These are phyloP conservation scores for Phodopus roborovskii DNA, from an alignment of 2,113 vertebrate species.

Conservation along the genomic window DNA sequence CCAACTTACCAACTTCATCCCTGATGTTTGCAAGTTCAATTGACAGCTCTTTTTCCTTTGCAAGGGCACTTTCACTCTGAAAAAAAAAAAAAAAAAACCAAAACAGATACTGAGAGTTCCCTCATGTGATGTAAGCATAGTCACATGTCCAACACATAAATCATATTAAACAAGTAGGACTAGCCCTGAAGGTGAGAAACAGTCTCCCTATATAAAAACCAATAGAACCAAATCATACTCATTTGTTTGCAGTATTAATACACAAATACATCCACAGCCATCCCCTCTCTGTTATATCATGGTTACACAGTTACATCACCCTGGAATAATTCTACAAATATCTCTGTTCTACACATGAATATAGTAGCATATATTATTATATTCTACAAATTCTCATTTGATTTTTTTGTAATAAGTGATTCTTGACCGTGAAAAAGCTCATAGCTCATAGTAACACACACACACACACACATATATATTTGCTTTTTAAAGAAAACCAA, in stretches of 20 bases:
- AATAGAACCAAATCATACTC: constrained; percentile 44
- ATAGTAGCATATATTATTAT: not conserved
- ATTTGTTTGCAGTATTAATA: not conserved
- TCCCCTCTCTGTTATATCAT: not conserved
- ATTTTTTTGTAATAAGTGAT: not conserved
- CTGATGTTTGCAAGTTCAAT: constrained; percentile 94
- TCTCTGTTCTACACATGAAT: not conserved
- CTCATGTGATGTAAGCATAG: constrained; percentile 69
- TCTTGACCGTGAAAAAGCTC: constrained; percentile 22
- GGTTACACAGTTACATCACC: not conserved
- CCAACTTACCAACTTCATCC: constrained; percentile 98
- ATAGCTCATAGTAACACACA: not conserved
- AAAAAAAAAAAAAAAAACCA: constrained; percentile 85
- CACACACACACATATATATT: no score
- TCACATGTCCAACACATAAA: constrained; percentile 78
- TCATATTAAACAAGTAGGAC: constrained; percentile 66
- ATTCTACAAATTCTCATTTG: not conserved
- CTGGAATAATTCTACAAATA: not conserved
- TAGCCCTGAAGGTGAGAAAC: constrained; percentile 39
- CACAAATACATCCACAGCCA: not conserved
- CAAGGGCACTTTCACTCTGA: constrained; percentile 93
- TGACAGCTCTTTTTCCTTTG: constrained; percentile 94
- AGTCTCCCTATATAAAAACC: constrained; percentile 49
- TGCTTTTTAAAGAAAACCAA: not conserved
- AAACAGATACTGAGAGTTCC: constrained; percentile 74